A percentile compares a stretch with the other conserved stretches of the same genome.
Conservation (phyloP, 2,797 vertebrate genomes). For the Mormyrus proboscirostris region DNA sequence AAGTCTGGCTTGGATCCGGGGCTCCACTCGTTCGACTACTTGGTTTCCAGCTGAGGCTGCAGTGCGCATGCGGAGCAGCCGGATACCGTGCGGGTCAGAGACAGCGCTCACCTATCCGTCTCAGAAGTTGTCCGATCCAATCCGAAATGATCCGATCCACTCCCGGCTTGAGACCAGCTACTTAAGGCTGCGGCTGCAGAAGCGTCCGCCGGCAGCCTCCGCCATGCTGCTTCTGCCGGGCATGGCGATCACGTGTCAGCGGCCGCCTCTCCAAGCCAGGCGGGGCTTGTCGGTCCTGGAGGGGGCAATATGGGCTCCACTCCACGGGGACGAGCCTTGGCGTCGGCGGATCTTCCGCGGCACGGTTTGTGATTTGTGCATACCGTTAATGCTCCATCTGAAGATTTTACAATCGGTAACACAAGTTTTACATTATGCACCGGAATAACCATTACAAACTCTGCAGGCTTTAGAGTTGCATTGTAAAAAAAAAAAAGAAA, state of each 20-base stretch:
- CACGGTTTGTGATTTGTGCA: background rate
- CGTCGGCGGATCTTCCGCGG: background rate
- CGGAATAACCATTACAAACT: background rate
- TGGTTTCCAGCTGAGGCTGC: background rate
- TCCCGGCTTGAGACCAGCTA: background rate
- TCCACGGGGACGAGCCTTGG: background rate
- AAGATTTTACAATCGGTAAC: background rate
- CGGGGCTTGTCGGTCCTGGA: background rate
- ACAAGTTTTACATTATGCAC: background rate
- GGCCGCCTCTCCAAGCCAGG: background rate
- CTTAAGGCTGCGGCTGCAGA: background rate
- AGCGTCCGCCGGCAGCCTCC: background rate
- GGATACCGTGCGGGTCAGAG: background rate
- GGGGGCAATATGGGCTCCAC: background rate
- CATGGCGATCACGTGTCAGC: constrained; percentile 4
- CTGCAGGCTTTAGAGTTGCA: background rate
- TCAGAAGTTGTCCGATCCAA: background rate
- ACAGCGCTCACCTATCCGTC: background rate
- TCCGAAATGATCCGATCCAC: background rate
- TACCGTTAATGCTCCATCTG: background rate
- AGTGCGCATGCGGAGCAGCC: background rate
- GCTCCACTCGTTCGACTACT: background rate
- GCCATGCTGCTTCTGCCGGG: background rate
- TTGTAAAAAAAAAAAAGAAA: background rate
- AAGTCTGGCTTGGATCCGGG: background rate